Conservation (phyloP, 1,140 invertebrate genomes). For the Protaetia brevitarsis region DNA sequence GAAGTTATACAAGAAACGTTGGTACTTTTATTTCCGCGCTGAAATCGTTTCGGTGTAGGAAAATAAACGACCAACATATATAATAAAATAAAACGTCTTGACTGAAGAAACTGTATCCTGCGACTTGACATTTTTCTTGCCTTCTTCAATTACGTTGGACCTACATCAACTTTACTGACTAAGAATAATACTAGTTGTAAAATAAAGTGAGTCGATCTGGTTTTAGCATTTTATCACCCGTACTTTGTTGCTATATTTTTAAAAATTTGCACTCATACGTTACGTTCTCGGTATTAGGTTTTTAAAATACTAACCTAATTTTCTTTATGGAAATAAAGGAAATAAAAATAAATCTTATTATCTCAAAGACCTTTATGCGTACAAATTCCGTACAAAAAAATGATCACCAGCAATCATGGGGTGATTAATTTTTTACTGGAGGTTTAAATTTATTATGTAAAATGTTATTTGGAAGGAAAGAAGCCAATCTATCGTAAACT, state of each 20-base stretch:
- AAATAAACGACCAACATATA: slow-evolving; percentile 12
- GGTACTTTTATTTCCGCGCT: neutral
- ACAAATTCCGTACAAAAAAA: too few species aligned
- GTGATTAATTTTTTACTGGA: too few species aligned
- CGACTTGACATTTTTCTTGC: slow-evolving; percentile 11
- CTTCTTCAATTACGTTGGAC: slow-evolving; percentile 9
- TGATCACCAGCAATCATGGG: too few species aligned
- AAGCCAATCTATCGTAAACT: slow-evolving; percentile 2
- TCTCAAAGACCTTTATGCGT: too few species aligned
- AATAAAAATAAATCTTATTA: too few species aligned
- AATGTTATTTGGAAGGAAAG: too few species aligned
- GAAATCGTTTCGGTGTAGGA: neutral
- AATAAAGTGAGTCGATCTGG: slow-evolving; percentile 1
- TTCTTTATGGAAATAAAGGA: too few species aligned
- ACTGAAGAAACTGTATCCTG: neutral
- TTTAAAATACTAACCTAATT: too few species aligned
- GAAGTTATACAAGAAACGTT: neutral
- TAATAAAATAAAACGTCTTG: slow-evolving; percentile 13
- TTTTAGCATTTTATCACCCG: neutral
- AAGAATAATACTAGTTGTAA: slow-evolving; percentile 1
- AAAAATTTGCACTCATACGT: too few species aligned
- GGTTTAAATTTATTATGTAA: too few species aligned
- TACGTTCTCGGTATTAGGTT: too few species aligned
- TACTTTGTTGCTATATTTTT: neutral
- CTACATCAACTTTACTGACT: slow-evolving; percentile 10